Percentiles rank a stretch among this genome's conserved stretches.
phyloP scores from a whole-genome alignment of 1,140 invertebrate species.

The Sitobion miscanthi region DNA sequence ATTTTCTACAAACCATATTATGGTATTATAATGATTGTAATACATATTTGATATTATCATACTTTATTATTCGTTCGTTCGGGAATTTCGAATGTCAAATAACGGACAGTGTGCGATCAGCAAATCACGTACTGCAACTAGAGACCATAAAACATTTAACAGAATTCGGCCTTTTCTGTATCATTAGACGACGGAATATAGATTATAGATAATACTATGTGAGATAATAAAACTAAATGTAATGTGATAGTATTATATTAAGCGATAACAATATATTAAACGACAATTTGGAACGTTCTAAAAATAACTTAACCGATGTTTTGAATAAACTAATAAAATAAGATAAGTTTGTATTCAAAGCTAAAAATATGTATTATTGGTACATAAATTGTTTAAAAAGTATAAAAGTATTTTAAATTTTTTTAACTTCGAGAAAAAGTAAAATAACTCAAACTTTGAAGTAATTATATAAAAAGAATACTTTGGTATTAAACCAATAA shows the following conservation, averaged over 20 bases:
- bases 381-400: too few relatives aligned
- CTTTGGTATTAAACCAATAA: too few relatives aligned
- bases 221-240: neutral
- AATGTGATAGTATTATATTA: neutral
- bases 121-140: neutral
- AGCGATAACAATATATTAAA: neutral
- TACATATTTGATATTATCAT: neutral
- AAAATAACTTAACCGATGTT: neutral
- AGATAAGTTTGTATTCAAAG: neutral
- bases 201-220: neutral
- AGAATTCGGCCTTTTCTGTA: neutral
- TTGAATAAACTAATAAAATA: too few relatives aligned
- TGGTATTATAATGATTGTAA: too few relatives aligned
- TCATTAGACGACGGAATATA: neutral
- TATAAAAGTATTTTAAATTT: too few relatives aligned
- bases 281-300: neutral
- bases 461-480: too few relatives aligned
- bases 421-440: too few relatives aligned
- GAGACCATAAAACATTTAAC: neutral
- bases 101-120: neutral
- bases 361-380: too few relatives aligned
- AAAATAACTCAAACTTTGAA: too few relatives aligned
- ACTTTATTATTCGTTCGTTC: too few relatives aligned
- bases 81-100: neutral
- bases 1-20: neutral